Percentiles rank a stretch among this genome's conserved stretches.
Evolutionary conservation across 2,888 invertebrate genomes (phyloP).

Genomic region (Stramonita haemastoma): DNA sequence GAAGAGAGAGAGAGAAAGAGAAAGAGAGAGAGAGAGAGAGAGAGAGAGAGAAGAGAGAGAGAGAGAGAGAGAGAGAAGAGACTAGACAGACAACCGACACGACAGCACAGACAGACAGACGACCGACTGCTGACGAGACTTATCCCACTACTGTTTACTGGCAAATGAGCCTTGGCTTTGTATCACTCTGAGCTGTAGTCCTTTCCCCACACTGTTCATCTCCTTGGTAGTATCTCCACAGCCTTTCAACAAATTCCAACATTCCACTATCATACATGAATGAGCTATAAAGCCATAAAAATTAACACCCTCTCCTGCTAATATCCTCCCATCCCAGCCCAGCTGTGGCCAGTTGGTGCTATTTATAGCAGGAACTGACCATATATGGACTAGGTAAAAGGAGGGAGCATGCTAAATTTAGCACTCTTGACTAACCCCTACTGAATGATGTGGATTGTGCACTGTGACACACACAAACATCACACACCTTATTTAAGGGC

Average conservation of each 20-base stretch:
- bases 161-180: conserved; percentile 87
- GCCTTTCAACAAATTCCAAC: conserved; percentile 73
- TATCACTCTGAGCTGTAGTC: conserved; percentile 90
- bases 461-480: not conserved
- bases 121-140: not conserved
- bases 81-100: no score
- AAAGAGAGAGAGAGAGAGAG: not conserved
- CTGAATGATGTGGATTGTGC: no score
- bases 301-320: no score
- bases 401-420: no score
- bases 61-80: no score
- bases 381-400: no score
- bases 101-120: no score
- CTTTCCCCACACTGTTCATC: conserved; percentile 91
- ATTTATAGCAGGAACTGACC: no score
- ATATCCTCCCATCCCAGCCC: no score
- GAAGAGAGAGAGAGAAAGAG: not conserved
- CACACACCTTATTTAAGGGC: conserved; percentile 75
- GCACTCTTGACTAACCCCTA: no score
- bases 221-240: conserved; percentile 85
- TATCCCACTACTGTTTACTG: conserved; percentile 41
- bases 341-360: no score
- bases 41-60: not conserved
- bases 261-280: not conserved
- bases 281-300: no score